Evolutionary conservation across 2,113 vertebrate species (phyloP).

Genomic region (Elephantulus edwardii): DNA sequence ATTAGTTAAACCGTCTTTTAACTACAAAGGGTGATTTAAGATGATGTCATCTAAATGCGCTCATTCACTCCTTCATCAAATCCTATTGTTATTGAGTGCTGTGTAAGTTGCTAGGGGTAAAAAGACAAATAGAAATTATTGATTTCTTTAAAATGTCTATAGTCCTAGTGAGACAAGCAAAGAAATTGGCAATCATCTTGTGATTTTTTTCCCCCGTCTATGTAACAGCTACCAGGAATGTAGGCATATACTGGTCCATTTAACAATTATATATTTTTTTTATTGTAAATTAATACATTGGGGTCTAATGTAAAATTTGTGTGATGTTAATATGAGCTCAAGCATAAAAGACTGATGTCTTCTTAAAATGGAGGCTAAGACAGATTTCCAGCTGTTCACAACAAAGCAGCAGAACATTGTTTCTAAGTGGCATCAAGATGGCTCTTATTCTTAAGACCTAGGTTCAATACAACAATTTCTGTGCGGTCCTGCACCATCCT

Average conservation of each 20-base stretch:
- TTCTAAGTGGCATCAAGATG: no score
- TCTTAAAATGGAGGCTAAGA: not conserved
- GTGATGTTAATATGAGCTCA: not conserved
- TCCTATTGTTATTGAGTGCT: not conserved
- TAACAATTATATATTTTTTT: not conserved
- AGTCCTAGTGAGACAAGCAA: not conserved
- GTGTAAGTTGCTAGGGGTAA: not conserved
- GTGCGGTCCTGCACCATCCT: no score
- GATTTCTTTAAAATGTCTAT: not conserved
- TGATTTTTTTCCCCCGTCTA: not conserved
- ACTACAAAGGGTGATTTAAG: slow-evolving; percentile 38
- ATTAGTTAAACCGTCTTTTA: slow-evolving; percentile 25
- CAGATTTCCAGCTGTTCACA: not conserved
- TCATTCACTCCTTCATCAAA: not conserved
- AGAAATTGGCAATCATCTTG: not conserved
- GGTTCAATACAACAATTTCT: no score
- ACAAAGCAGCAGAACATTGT: no score
- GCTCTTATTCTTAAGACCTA: no score
- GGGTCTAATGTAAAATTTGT: not conserved
- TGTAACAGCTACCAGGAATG: not conserved
- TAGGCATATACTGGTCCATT: not conserved
- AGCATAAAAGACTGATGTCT: not conserved
- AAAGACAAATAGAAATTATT: not conserved
- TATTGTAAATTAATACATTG: slow-evolving; percentile 1
- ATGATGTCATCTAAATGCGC: not conserved